Conservation (phyloP, 2,113 vertebrate genomes). For the Tonatia bakeri region DNA sequence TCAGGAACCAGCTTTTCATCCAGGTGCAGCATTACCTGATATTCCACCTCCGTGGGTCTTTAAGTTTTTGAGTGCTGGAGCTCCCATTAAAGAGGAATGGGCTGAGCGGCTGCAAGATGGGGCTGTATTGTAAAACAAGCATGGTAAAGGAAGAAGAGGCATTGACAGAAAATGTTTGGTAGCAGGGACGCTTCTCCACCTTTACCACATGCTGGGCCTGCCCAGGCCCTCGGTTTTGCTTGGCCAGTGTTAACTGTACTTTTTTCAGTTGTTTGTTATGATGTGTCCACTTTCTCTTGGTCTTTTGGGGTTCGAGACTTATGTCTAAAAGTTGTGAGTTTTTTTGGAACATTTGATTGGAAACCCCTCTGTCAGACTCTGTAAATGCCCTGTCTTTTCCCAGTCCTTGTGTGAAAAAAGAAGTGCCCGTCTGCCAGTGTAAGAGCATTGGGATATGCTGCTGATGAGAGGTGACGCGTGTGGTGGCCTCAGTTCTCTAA, state of each 20-base stretch:
- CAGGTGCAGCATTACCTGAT: background rate
- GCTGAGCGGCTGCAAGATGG: background rate
- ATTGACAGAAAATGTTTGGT: background rate
- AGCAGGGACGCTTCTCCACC: background rate
- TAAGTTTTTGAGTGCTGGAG: background rate
- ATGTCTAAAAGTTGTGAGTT: background rate
- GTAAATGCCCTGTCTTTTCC: background rate
- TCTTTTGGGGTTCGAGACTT: background rate
- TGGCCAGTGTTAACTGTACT: background rate
- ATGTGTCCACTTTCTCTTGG: background rate
- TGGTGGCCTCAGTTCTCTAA: background rate
- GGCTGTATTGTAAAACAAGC: background rate
- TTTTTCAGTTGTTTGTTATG: background rate
- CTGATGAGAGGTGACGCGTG: background rate
- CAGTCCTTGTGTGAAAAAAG: background rate
- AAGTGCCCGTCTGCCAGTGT: background rate
- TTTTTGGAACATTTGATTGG: background rate
- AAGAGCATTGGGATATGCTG: background rate
- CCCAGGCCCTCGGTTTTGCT: background rate
- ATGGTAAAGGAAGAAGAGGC: background rate
- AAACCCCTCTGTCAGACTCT: background rate
- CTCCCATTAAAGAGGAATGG: background rate
- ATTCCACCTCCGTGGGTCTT: background rate
- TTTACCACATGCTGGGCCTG: background rate
- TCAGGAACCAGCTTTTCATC: background rate